phyloP scores from a whole-genome alignment of 2,113 vertebrate genomes.

The Corythaixoides concolor region DNA sequence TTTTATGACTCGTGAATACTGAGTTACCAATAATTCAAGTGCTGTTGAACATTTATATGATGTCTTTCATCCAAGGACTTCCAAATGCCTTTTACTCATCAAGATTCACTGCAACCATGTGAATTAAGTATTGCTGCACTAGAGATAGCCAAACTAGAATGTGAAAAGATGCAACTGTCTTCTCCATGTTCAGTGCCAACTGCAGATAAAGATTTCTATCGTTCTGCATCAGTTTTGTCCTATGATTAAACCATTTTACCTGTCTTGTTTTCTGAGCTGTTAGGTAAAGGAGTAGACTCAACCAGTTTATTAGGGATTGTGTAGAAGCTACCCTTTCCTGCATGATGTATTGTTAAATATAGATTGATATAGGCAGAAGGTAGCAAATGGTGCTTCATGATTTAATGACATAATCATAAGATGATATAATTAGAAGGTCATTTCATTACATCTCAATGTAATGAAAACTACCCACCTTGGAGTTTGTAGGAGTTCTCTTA shows the following conservation, averaged over 20 bases:
- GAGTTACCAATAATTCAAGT: not conserved
- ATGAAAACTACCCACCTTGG: not conserved
- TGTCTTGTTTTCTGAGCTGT: not conserved
- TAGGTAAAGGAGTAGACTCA: not conserved
- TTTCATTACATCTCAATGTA: rapidly evolving
- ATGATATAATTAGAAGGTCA: not conserved
- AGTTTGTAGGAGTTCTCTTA: not conserved
- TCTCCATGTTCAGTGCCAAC: not conserved
- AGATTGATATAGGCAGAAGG: not conserved
- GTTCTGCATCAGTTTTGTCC: not conserved
- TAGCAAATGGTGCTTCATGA: not conserved
- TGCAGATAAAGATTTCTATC: not conserved
- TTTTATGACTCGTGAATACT: not conserved
- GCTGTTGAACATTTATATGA: not conserved
- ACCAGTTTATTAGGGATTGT: not conserved
- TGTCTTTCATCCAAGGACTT: not conserved
- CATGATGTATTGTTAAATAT: not conserved
- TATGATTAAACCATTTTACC: not conserved
- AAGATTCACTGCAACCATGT: not conserved
- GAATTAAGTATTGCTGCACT: not conserved
- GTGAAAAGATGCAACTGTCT: not conserved
- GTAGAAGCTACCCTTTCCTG: not conserved
- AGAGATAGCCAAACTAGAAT: not conserved
- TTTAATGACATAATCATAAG: not conserved
- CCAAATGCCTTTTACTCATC: not conserved